These are phyloP conservation scores for Cygnus atratus DNA, from an alignment of 2,113 vertebrate species.

Conservation along the genomic window DNA sequence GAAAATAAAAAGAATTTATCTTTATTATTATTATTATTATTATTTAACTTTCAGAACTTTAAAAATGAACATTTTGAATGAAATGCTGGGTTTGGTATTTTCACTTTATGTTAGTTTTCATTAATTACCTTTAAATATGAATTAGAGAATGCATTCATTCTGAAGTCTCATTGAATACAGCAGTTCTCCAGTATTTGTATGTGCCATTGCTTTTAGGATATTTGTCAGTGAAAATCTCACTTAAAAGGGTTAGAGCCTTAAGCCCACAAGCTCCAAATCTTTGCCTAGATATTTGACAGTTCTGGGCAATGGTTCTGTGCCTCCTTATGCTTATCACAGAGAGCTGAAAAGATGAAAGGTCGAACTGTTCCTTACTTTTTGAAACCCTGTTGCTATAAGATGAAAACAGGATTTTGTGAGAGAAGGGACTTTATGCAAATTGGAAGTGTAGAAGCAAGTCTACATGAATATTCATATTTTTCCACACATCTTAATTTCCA, in stretches of 20 bases:
- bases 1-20: not conserved
- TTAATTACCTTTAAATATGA: not conserved
- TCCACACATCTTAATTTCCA: not conserved
- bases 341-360: not conserved
- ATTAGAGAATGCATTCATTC: not conserved
- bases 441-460: not conserved
- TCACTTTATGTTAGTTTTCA: not conserved
- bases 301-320: not conserved
- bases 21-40: not conserved
- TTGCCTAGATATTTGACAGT: not conserved
- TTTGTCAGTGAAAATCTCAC: not conserved
- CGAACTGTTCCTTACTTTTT: not conserved
- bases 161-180: not conserved
- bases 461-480: not conserved
- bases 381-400: rapidly evolving
- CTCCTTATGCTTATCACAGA: rapidly evolving
- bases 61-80: not conserved
- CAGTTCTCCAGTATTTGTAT: not conserved
- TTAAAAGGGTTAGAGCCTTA: not conserved
- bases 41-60: not conserved
- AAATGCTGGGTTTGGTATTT: not conserved
- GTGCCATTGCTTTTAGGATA: not conserved
- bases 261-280: not conserved
- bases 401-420: not conserved
- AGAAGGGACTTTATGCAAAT: not conserved